Evolutionary conservation across 1,140 invertebrate genomes (phyloP).

Genomic region (Dreissena polymorpha): DNA sequence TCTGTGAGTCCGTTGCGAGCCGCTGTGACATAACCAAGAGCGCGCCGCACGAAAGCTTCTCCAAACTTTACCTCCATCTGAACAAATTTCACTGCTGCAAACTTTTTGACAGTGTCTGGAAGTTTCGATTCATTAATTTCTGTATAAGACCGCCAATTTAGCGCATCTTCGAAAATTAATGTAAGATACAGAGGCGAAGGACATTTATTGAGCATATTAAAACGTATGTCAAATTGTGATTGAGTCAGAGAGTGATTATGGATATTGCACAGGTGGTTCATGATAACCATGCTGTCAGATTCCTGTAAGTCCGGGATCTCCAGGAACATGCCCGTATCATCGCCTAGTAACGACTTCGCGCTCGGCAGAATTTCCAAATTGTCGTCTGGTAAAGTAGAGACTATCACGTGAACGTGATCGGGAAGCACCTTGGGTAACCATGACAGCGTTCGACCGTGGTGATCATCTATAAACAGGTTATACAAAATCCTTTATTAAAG

Average conservation of each 20-base stretch:
- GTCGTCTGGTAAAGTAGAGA: slow-evolving; percentile 81
- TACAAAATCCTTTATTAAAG: no score
- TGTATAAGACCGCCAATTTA: slow-evolving; percentile 73
- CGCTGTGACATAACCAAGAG: slow-evolving; percentile 85
- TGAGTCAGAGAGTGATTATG: slow-evolving; percentile 63
- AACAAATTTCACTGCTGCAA: slow-evolving; percentile 82
- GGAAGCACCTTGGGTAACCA: slow-evolving; percentile 78
- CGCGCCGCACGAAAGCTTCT: slow-evolving; percentile 80
- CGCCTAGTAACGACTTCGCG: slow-evolving; percentile 60
- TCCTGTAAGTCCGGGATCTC: slow-evolving; percentile 68
- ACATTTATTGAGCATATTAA: slow-evolving; percentile 72
- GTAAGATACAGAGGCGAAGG: slow-evolving; percentile 75
- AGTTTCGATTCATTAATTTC: slow-evolving; percentile 66
- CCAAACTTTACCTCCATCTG: slow-evolving; percentile 86
- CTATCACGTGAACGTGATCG: slow-evolving; percentile 84
- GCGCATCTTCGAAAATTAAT: slow-evolving; percentile 71
- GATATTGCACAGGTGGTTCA: slow-evolving; percentile 70
- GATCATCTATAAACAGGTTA: slow-evolving; percentile 64
- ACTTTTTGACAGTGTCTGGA: slow-evolving; percentile 70
- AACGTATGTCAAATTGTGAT: slow-evolving; percentile 71
- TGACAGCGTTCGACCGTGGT: slow-evolving; percentile 71
- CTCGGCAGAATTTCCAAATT: slow-evolving; percentile 67
- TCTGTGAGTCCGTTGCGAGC: slow-evolving; percentile 87
- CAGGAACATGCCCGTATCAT: slow-evolving; percentile 61
- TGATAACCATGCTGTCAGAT: slow-evolving; percentile 69